Evolutionary conservation across 2,797 vertebrate genomes (phyloP), one percentile per base, ranked within the genome.

Genomic region (Tenualosa thibaudeaui): DNA sequence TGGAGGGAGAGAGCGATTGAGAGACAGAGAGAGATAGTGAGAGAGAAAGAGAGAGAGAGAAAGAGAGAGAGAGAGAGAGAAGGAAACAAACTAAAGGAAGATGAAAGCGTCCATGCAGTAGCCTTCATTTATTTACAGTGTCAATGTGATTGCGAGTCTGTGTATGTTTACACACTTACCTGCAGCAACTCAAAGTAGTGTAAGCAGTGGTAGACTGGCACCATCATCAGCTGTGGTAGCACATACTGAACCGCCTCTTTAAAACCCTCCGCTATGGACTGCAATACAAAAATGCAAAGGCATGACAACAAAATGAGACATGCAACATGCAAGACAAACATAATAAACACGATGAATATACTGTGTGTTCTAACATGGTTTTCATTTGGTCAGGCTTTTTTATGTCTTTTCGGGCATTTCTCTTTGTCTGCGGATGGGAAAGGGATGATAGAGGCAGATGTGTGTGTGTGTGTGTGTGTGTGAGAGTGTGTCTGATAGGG

Each of bases 131-230:
- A 19, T 75, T 75, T 40, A 17, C 68, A 75, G 68, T 75, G 31
- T 43, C 68, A 75, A 75, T 40, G 31, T 43, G 3, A 40, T 37
- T 17, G 31, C 17, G 37, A 40, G 68, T 43, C 31, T 15, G 12
- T 37, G 65, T 75, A 26, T 43, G 26, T 40, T 15, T 75, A 75
- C 5, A 40, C 37, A 65, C 85, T 88, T 95, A 99, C 98, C 97
- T 99, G 97, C 31, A 99, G 94, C 83, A 99, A 94, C 88, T 99
- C 98, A 90, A 99, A 99, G 93, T 99, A 99, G 94, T 99, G 98
- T 96, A 98, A 95, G 91, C 98, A 99, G 89, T 99, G 98, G 90
- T 99, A 98, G 78, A 99, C 97, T 7, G 98, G 98, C 90, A 98
- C 96, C 91, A 99, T 96, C 97, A 99, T 98, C 88, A 99, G 97